Evolutionary conservation across 2,797 vertebrate species (phyloP).

Genomic region (Natrix natrix): DNA sequence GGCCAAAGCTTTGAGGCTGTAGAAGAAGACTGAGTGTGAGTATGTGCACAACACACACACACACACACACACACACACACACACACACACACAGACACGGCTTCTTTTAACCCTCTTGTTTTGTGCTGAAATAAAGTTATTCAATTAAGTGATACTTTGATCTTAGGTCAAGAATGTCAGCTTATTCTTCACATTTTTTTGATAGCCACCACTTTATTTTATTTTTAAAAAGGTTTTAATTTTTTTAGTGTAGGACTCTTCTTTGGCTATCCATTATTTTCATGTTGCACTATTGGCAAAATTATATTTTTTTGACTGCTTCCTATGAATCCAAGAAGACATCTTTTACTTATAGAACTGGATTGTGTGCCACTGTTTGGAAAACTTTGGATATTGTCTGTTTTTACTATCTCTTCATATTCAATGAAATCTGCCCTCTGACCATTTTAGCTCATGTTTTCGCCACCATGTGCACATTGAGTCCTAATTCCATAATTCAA

Average conservation of each 20-base stretch:
- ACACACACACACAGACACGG: constrained; percentile 5
- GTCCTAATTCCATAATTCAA: neutral
- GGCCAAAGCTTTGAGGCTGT: constrained; percentile 47
- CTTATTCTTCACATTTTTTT: neutral
- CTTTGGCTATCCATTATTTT: neutral
- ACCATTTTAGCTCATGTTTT: neutral
- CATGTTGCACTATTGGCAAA: neutral
- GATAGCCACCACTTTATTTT: neutral
- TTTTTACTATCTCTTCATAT: neutral
- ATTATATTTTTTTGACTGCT: neutral
- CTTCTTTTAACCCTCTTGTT: neutral
- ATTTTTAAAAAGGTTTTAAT: neutral
- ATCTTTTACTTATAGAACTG: neutral
- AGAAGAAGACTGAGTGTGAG: neutral
- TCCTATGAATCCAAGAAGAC: neutral
- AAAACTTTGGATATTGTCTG: neutral
- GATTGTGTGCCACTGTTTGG: neutral
- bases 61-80: constrained; percentile 2
- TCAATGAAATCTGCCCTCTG: neutral
- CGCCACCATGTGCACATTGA: rapidly evolving
- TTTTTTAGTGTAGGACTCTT: rapidly evolving
- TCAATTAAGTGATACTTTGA: neutral
- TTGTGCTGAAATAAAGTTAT: neutral
- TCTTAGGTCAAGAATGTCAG: neutral
- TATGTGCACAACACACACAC: neutral